Base-by-base conservation (phyloP, 1,140 invertebrate genomes). In the Paramacrobiotus metropolitanus region DNA sequence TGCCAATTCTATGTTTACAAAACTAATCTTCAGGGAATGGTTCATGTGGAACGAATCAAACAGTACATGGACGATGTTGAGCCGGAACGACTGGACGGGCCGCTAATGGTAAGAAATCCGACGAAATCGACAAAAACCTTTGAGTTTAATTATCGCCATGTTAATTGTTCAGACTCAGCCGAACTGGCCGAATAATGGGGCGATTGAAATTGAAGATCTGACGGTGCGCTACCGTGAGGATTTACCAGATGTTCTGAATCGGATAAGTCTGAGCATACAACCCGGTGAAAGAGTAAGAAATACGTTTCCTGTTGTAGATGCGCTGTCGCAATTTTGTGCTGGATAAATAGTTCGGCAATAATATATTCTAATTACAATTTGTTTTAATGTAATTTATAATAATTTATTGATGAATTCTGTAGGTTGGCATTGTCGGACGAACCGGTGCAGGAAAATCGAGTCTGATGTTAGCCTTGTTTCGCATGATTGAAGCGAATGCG, bases 361-460 rank as follows among this genome's bases (percentile, higher is more conserved):
- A n/a, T n/a, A n/a, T n/a, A n/a, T n/a, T n/a, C n/a, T n/a, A n/a
- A n/a, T n/a, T n/a, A n/a, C n/a, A n/a, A n/a, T 84, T 20, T 82
- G 95, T 61, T 74, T 78, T 59, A 77, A 77, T 30, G 67, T 77
- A 59, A 80, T 80, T 24, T 77, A 78, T 1, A 74, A 78, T 29
- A n/a, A n/a, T n/a, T n/a, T n/a, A n/a, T n/a, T 70, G 48, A 60
- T 65, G 29, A 70, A 73, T 62, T 72, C n/a, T n/a, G n/a, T n/a
- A 66, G 28, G 66, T 70, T 21, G 69, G 71, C 29, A 75, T 79
- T 63, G 84, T 91, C 65, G 89, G 89, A 21, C 77, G 89, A 68
- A 93, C 89, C 1, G 89, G 89, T 31, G 84, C 87, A 29, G 90
- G 90, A 44, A 94, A 94, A 75, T 87, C 84, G 68, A 89, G 85